Evolutionary conservation across 2,888 invertebrate genomes (phyloP).

Genomic region (Morpho achilles): DNA sequence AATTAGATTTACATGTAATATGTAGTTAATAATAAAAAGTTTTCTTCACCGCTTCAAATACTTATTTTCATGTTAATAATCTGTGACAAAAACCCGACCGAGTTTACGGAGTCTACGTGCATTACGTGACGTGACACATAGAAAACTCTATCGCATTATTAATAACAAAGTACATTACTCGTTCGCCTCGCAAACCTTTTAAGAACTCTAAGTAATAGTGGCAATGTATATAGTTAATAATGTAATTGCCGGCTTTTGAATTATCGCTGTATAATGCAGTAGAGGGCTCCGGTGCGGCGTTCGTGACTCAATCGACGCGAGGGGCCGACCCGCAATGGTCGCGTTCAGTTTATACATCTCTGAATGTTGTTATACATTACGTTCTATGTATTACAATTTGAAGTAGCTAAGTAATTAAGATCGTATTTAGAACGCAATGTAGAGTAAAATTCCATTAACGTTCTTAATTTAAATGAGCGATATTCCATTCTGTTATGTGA

Average conservation of each 20-base stretch:
- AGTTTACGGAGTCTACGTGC: slow-evolving; percentile 9
- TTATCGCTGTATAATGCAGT: slow-evolving; percentile 45
- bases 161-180: slow-evolving; percentile 27
- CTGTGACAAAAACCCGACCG: slow-evolving; percentile 28
- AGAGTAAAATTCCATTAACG: neutral
- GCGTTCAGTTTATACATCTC: slow-evolving; percentile 28
- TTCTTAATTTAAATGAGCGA: slow-evolving; percentile 15
- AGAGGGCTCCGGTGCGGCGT: slow-evolving; percentile 45
- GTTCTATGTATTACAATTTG: slow-evolving; percentile 10
- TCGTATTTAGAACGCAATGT: slow-evolving; percentile 14
- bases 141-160: neutral
- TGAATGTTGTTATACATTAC: slow-evolving; percentile 33
- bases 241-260: slow-evolving; percentile 32
- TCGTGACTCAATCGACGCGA: slow-evolving; percentile 57
- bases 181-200: neutral
- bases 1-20: too few species aligned
- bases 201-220: slow-evolving; percentile 22
- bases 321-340: slow-evolving; percentile 50
- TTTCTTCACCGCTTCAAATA: slow-evolving; percentile 24
- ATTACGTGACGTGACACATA: slow-evolving; percentile 15
- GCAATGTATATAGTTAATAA: slow-evolving; percentile 38
- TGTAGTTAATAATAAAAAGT: too few species aligned
- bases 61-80: slow-evolving; percentile 28
- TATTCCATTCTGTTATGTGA: slow-evolving; percentile 8
- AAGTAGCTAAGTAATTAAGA: too few species aligned